Conservation (phyloP, 2,888 invertebrate genomes). For the Melanargia galathea region DNA sequence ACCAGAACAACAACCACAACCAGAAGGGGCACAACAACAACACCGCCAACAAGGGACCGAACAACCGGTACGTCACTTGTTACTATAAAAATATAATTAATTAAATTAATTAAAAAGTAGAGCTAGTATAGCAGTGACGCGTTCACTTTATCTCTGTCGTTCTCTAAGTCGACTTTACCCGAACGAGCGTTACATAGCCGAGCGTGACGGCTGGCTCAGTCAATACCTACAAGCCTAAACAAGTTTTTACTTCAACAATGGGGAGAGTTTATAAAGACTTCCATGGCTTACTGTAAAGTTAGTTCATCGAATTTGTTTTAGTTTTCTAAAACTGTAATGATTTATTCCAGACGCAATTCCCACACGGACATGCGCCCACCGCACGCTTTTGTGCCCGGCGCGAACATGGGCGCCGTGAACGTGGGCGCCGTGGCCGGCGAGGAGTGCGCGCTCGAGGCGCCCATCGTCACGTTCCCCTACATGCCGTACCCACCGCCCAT, state of each 20-base stretch:
- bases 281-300: too few species aligned
- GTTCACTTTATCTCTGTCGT: too few species aligned
- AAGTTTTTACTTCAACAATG: too few species aligned
- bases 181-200: too few species aligned
- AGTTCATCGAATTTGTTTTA: too few species aligned
- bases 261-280: too few species aligned
- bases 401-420: constrained; percentile 48
- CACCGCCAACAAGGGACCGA: constrained; percentile 67
- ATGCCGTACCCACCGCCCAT: constrained; percentile 74
- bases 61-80: constrained; percentile 59
- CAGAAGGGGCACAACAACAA: constrained; percentile 63
- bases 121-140: too few species aligned
- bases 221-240: too few species aligned
- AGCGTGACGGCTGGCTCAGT: too few species aligned
- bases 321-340: background rate
- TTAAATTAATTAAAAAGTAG: too few species aligned
- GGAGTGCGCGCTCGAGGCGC: constrained; percentile 51
- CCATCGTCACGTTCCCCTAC: constrained; percentile 65
- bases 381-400: constrained; percentile 38
- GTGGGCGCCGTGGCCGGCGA: constrained; percentile 35
- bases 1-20: constrained; percentile 57
- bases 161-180: too few species aligned
- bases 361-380: constrained; percentile 46
- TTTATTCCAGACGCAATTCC: constrained; percentile 55
- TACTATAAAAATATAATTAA: too few species aligned